phyloP scores from a whole-genome alignment of 2,113 vertebrate genomes.

The Mesoclemmys tuberculata region DNA sequence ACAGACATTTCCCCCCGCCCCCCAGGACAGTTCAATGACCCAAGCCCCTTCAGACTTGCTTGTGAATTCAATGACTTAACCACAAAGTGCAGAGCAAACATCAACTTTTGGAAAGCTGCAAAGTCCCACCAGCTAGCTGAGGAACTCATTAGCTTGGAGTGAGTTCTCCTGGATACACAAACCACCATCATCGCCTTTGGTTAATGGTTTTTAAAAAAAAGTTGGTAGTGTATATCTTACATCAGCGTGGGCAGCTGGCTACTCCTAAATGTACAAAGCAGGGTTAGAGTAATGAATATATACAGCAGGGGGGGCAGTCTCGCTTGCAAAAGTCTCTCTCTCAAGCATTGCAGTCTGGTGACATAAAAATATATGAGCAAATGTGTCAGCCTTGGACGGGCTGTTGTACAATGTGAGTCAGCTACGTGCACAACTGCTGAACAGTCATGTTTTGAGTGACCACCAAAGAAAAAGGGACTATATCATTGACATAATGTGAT shows the following conservation, averaged over 20 bases:
- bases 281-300: background rate
- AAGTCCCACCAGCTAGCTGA: rapidly evolving
- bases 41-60: conserved; percentile 23
- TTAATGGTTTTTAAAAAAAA: background rate
- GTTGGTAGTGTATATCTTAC: background rate
- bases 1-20: conserved; percentile 59
- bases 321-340: background rate
- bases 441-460: background rate
- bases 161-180: background rate
- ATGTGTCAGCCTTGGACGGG: rapidly evolving
- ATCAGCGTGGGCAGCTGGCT: background rate
- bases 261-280: background rate
- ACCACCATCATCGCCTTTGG: background rate
- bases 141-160: background rate
- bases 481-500: too few species aligned
- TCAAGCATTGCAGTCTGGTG: background rate
- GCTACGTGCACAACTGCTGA: background rate
- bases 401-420: rapidly evolving
- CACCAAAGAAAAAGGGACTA: background rate
- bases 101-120: background rate
- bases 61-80: background rate
- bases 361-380: rapidly evolving
- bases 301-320: rapidly evolving
- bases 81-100: background rate
- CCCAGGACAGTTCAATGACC: conserved; percentile 44